Conservation (phyloP, 2,113 vertebrate genomes). For the Tragelaphus imberbis region DNA sequence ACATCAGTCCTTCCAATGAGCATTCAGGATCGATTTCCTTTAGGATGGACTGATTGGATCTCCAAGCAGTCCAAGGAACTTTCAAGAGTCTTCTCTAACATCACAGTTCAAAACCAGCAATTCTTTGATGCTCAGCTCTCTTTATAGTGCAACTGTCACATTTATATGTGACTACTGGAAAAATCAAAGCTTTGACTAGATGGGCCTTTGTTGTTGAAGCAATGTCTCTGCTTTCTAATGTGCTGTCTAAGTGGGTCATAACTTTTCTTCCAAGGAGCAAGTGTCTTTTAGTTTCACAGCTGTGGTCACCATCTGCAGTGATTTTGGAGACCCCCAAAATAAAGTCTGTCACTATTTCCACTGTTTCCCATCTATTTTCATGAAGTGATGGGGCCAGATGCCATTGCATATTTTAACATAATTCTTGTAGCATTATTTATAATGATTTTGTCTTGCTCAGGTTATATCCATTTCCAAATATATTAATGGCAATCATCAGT, state of each 20-base stretch:
- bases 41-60: neutral
- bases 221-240: neutral
- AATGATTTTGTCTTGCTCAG: neutral
- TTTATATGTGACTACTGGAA: neutral
- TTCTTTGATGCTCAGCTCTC: neutral
- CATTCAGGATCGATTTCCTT: neutral
- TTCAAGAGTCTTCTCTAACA: neutral
- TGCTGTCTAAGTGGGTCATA: neutral
- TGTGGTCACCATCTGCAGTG: neutral
- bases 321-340: neutral
- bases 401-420: neutral
- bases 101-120: neutral
- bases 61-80: neutral
- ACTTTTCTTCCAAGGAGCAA: neutral
- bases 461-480: neutral
- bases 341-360: neutral
- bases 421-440: neutral
- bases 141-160: neutral
- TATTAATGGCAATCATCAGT: neutral
- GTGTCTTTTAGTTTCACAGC: neutral
- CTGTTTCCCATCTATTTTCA: neutral
- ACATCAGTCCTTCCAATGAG: neutral
- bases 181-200: neutral
- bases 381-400: neutral
- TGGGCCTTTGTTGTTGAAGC: neutral